Percentiles rank a stretch among this genome's conserved stretches.
Conservation (phyloP, 2,113 vertebrate genomes). For the Onychostruthus taczanowskii region DNA sequence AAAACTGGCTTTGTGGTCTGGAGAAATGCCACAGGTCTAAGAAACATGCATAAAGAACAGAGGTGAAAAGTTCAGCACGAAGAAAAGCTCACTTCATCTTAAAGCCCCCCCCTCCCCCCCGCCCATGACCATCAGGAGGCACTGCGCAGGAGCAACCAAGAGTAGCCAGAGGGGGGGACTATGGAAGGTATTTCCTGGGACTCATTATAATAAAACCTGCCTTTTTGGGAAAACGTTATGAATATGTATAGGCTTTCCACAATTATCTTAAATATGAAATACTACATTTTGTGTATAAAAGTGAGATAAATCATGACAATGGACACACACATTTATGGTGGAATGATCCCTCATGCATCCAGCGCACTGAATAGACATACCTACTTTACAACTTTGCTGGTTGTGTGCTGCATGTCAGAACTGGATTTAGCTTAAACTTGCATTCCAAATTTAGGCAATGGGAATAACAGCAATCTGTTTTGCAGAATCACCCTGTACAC, state of each 20-base stretch:
- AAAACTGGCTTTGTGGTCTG: not conserved
- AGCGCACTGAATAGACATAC: not conserved
- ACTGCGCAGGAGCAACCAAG: not conserved
- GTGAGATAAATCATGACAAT: not conserved
- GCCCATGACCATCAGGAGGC: not conserved
- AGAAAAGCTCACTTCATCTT: not conserved
- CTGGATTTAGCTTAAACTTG: not conserved
- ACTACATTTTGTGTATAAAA: not conserved
- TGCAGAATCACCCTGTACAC: not conserved
- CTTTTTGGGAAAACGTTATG: not conserved
- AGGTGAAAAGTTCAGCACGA: not conserved
- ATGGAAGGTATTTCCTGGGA: not conserved
- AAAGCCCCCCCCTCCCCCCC: not conserved
- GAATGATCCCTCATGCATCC: not conserved
- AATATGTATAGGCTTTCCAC: not conserved
- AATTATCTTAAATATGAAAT: not conserved
- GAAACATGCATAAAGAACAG: not conserved
- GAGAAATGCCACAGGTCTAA: not conserved
- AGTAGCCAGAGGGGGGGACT: not conserved
- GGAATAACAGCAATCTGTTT: not conserved
- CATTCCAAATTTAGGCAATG: not conserved
- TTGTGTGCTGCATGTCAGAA: not conserved
- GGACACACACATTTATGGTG: not conserved
- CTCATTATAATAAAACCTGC: not conserved
- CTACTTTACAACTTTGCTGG: not conserved